These are phyloP conservation scores for Sabatieria punctata DNA, from an alignment of 2,888 invertebrate genomes.

Conservation along the genomic window DNA sequence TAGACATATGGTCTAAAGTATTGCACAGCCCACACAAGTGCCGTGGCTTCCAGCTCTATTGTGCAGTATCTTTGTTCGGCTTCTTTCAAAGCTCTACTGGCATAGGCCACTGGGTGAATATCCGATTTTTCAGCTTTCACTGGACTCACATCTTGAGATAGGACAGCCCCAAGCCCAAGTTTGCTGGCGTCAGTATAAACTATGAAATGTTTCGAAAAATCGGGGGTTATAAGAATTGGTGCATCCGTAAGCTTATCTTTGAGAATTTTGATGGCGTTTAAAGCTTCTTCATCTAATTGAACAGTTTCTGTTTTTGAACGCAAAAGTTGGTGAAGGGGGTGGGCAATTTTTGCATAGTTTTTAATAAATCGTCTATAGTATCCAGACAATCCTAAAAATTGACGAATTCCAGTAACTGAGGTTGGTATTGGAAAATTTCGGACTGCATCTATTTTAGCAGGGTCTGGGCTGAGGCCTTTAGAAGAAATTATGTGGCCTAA, in stretches of 20 bases:
- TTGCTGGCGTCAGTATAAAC: not conserved
- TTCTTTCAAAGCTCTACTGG: not conserved
- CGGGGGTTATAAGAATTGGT: not conserved
- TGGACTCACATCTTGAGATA: not conserved
- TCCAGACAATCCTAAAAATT: not conserved
- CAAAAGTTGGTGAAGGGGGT: not conserved
- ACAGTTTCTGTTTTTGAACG: not conserved
- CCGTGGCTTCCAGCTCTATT: not conserved
- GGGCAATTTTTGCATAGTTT: not conserved
- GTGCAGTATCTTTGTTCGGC: not conserved
- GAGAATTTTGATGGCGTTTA: not conserved
- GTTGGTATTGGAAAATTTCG: not conserved
- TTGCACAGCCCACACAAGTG: not conserved
- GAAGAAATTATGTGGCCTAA: conserved; percentile 10
- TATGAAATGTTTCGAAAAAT: not conserved
- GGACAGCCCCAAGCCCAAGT: not conserved
- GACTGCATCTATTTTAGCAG: not conserved
- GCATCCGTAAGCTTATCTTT: not conserved
- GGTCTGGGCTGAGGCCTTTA: conserved; percentile 6
- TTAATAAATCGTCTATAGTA: not conserved
- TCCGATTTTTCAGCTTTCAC: too few relatives aligned
- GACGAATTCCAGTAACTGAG: not conserved
- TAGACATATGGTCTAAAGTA: not conserved
- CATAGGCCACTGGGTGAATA: not conserved
- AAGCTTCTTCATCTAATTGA: too few relatives aligned